Evolutionary conservation across 2,113 vertebrate genomes (phyloP).

Genomic region (Callocephalon fimbriatum): DNA sequence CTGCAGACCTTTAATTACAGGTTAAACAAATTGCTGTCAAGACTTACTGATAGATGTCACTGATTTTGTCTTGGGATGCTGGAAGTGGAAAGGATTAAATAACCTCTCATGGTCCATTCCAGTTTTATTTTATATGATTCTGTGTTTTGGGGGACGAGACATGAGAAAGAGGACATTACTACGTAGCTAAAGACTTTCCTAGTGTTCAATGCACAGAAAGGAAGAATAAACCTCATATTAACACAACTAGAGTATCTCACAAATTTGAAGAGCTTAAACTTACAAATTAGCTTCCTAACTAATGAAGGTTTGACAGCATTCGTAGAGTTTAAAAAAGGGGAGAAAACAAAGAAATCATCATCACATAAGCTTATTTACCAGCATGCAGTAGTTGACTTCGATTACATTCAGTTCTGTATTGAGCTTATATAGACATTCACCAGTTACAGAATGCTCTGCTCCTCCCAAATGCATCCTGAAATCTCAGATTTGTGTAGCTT

Average conservation of each 20-base stretch:
- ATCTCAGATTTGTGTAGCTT: conserved; percentile 46
- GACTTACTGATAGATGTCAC: background rate
- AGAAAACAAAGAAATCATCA: background rate
- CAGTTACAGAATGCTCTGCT: background rate
- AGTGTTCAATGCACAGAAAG: background rate
- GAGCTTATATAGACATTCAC: background rate
- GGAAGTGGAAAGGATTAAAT: background rate
- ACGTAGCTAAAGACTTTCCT: background rate
- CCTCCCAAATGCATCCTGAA: conserved; percentile 15
- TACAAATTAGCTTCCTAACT: background rate
- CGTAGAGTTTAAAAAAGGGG: background rate
- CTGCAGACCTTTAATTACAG: background rate
- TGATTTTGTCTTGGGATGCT: background rate
- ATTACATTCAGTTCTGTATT: background rate
- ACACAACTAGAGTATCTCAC: background rate
- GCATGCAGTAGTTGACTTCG: background rate
- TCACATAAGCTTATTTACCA: background rate
- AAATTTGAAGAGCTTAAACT: background rate
- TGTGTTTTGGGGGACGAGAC: fast-evolving
- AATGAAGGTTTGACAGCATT: background rate
- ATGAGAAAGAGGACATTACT: background rate
- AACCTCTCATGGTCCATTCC: background rate
- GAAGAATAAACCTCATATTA: background rate
- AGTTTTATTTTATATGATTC: background rate
- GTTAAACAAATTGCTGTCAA: background rate